These are phyloP conservation scores for Mastomys coucha DNA, from an alignment of 2,113 vertebrate species.

Conservation along the genomic window DNA sequence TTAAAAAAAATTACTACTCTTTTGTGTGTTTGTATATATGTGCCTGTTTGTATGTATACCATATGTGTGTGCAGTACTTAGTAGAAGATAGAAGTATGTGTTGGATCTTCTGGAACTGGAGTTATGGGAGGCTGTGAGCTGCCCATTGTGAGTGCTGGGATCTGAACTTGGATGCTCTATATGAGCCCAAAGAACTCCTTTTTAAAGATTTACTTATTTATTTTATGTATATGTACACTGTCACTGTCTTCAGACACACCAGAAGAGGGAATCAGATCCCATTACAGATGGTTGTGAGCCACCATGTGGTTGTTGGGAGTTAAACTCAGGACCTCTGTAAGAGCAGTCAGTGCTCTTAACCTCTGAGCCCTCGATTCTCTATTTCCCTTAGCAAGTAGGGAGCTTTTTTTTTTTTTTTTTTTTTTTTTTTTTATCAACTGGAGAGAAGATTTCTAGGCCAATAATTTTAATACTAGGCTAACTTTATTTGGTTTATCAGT, in stretches of 20 bases:
- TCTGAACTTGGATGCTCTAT: not conserved
- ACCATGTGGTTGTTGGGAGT: too few relatives aligned
- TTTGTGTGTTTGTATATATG: not conserved
- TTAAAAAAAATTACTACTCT: not conserved
- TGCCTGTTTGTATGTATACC: not conserved
- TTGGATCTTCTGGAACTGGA: not conserved
- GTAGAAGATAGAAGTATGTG: not conserved
- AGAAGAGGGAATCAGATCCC: too few relatives aligned
- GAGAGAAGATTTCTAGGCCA: not conserved
- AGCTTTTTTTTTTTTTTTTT: not conserved
- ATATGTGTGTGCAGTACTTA: not conserved
- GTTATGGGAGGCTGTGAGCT: not conserved
- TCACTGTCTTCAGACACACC: too few relatives aligned
- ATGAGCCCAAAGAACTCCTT: not conserved
- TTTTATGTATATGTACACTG: too few relatives aligned
- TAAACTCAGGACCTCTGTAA: too few relatives aligned
- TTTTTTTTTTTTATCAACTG: not conserved
- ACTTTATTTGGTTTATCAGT: slow-evolving; percentile 44
- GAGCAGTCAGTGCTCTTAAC: too few relatives aligned
- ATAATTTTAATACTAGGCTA: slow-evolving; percentile 40
- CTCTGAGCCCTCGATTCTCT: not conserved
- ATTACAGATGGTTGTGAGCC: too few relatives aligned
- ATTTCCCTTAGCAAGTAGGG: not conserved
- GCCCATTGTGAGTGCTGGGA: not conserved
- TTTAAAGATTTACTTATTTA: too few relatives aligned